Evolutionary conservation across 1,140 invertebrate genomes (phyloP).

Genomic region (Bombus consobrinus): DNA sequence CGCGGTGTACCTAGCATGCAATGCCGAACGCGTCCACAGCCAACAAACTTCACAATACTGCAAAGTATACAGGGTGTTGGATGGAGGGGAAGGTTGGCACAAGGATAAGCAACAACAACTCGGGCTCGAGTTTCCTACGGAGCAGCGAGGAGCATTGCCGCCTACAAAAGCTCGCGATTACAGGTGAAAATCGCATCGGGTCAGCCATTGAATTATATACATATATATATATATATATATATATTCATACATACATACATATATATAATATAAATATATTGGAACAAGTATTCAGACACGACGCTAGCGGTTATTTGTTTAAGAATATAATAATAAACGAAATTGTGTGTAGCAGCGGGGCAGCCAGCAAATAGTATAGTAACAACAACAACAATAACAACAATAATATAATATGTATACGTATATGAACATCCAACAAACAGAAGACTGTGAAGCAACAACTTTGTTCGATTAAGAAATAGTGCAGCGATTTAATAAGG

Average conservation of each 20-base stretch:
- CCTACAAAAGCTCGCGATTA: conserved; percentile 41
- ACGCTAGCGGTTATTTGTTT: background rate
- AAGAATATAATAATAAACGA: background rate
- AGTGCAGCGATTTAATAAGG: conserved; percentile 26
- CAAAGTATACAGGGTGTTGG: background rate
- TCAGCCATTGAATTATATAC: background rate
- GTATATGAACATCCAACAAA: conserved; percentile 19
- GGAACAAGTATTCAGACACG: background rate
- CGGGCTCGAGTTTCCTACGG: conserved; percentile 35
- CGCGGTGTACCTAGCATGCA: conserved; percentile 15
- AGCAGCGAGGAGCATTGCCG: conserved; percentile 29
- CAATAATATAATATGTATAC: conserved; percentile 1
- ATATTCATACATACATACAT: too few species aligned
- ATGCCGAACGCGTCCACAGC: conserved; percentile 1
- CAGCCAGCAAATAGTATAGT: background rate
- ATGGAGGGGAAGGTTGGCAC: background rate
- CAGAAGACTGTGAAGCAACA: conserved; percentile 54
- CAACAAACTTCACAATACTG: conserved; percentile 20
- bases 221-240: too few species aligned
- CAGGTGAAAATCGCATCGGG: background rate
- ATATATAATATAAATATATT: too few species aligned
- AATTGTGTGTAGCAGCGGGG: background rate
- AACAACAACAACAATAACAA: conserved; percentile 27
- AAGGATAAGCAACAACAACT: conserved; percentile 46
- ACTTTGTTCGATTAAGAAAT: conserved; percentile 27